Conservation (phyloP, 2,797 vertebrate genomes). For the Vireo griseus region DNA sequence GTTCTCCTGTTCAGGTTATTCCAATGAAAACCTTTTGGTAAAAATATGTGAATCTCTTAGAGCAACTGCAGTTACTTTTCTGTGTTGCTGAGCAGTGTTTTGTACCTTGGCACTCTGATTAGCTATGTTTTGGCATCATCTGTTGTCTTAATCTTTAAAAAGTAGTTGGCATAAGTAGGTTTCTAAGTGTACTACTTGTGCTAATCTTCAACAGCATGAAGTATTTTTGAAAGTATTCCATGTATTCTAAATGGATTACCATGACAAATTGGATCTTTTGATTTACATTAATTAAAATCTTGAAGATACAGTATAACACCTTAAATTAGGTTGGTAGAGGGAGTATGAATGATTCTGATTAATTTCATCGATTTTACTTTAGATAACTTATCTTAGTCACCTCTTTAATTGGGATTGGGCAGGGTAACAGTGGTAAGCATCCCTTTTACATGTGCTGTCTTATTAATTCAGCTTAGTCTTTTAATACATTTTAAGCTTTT, state of each 20-base stretch:
- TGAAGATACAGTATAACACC: neutral
- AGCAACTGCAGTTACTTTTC: neutral
- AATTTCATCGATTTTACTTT: neutral
- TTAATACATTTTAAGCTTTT: neutral
- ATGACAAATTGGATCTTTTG: neutral
- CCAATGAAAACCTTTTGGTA: neutral
- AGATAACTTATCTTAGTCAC: neutral
- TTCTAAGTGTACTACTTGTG: neutral
- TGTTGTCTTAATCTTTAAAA: neutral
- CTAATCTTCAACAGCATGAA: neutral
- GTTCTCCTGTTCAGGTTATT: neutral
- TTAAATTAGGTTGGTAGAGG: neutral
- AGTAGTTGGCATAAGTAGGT: neutral
- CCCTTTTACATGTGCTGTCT: neutral
- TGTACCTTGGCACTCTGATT: neutral
- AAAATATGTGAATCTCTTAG: neutral
- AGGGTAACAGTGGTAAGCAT: neutral
- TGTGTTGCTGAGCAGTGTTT: neutral
- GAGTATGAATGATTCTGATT: neutral
- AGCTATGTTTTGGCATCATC: neutral
- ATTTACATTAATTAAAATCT: neutral
- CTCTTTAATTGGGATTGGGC: neutral
- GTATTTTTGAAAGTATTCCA: neutral
- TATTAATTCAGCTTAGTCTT: neutral
- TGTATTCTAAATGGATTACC: neutral